These are phyloP conservation scores for Urocynchramus pylzowi DNA, from an alignment of 2,113 vertebrate genomes.

Conservation along the genomic window DNA sequence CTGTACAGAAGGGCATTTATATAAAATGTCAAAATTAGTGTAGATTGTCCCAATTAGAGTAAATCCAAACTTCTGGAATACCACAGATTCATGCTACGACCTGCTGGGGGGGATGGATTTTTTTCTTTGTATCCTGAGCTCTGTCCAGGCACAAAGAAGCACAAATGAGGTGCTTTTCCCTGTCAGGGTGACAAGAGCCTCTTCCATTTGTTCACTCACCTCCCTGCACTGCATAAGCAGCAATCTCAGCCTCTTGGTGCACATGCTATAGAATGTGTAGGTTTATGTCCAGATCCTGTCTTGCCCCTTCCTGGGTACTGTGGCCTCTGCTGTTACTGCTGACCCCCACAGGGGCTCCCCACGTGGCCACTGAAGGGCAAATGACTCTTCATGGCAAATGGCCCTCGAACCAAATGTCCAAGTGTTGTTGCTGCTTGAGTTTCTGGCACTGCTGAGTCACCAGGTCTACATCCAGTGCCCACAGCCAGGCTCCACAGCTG, in stretches of 20 bases:
- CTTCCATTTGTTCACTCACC: background rate
- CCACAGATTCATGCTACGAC: background rate
- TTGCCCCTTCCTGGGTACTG: background rate
- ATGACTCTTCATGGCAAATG: background rate
- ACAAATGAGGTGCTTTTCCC: background rate
- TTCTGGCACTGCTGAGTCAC: background rate
- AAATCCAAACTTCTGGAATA: background rate
- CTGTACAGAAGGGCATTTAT: background rate
- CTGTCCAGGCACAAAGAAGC: background rate
- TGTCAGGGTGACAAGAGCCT: background rate
- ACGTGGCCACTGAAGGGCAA: accelerated
- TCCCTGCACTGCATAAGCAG: background rate
- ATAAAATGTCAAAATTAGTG: background rate
- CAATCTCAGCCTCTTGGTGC: background rate
- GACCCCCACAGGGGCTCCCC: accelerated
- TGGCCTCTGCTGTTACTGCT: background rate
- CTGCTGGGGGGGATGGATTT: background rate
- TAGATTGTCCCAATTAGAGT: background rate
- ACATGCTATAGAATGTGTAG: accelerated
- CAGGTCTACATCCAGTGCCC: accelerated
- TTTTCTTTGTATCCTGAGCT: background rate
- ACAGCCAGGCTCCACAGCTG: background rate
- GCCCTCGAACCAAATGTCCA: background rate
- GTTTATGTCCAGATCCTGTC: accelerated
- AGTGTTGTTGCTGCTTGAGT: background rate